Evolutionary conservation across 2,888 invertebrate species (phyloP).

Genomic region (Graphium colonna): DNA sequence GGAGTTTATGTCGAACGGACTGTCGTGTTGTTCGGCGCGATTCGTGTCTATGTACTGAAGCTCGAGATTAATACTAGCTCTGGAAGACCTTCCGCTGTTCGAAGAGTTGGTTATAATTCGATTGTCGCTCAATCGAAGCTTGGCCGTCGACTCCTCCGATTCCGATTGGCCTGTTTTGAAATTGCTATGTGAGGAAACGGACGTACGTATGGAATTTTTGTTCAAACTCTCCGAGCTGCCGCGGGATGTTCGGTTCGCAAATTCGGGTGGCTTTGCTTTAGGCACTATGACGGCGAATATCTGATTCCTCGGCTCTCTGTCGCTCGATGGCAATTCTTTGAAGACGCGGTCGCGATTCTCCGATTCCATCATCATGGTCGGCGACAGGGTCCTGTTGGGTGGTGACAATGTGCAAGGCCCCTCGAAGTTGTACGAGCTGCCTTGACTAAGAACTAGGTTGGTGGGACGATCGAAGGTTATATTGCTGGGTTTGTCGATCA

Average conservation of each 20-base stretch:
- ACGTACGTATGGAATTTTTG: conserved; percentile 52
- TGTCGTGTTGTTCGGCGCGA: conserved; percentile 52
- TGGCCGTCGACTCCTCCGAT: conserved; percentile 65
- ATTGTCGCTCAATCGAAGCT: conserved; percentile 71
- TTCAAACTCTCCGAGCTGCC: conserved; percentile 61
- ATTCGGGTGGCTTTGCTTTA: conserved; percentile 50
- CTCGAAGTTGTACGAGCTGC: conserved; percentile 54
- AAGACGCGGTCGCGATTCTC: conserved; percentile 67
- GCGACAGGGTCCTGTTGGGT: conserved; percentile 68
- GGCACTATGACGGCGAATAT: conserved; percentile 75
- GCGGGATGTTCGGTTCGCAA: conserved; percentile 41
- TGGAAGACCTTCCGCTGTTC: conserved; percentile 58
- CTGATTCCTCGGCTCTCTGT: conserved; percentile 49
- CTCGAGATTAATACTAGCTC: conserved; percentile 66
- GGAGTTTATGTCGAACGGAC: conserved; percentile 55
- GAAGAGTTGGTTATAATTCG: conserved; percentile 47
- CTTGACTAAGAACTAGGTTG: conserved; percentile 53
- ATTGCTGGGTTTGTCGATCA: conserved; percentile 59
- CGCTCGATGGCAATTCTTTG: conserved; percentile 57
- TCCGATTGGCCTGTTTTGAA: conserved; percentile 60
- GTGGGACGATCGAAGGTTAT: conserved; percentile 52
- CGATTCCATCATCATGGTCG: conserved; percentile 65
- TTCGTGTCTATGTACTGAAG: conserved; percentile 59
- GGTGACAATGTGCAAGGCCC: conserved; percentile 67
- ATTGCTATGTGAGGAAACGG: conserved; percentile 61